phyloP scores from a whole-genome alignment of 2,888 invertebrate species.

The Unio delphinus region DNA sequence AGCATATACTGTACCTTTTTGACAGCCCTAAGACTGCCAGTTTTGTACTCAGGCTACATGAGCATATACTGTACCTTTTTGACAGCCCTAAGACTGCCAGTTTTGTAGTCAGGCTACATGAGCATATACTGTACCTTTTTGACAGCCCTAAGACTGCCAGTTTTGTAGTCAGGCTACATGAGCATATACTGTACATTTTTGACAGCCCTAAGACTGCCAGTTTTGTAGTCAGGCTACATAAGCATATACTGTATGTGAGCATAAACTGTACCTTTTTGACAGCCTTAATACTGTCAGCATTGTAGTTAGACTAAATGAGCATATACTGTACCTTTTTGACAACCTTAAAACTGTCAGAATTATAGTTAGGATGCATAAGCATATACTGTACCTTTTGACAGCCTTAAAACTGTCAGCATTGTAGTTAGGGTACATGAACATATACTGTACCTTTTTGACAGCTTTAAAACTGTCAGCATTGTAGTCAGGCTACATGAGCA shows the following conservation, averaged over 20 bases:
- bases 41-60: conserved; percentile 47
- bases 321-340: no score
- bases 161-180: conserved; percentile 48
- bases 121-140: conserved; percentile 55
- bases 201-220: conserved; percentile 67
- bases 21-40: conserved; percentile 67
- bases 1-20: conserved; percentile 55
- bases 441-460: conserved; percentile 62
- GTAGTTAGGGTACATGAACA: no score
- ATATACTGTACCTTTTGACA: no score
- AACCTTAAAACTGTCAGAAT: no score
- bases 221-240: conserved; percentile 48
- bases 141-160: conserved; percentile 67
- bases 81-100: conserved; percentile 67
- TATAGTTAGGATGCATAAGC: no score
- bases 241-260: conserved; percentile 40
- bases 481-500: conserved; percentile 34
- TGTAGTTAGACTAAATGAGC: no score
- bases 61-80: conserved; percentile 54
- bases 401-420: no score
- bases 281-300: no score
- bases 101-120: conserved; percentile 57
- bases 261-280: no score
- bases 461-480: conserved; percentile 69
- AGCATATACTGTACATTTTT: conserved; percentile 54